These are phyloP conservation scores for Alaudala cheleensis DNA, from an alignment of 2,113 vertebrate species.

Conservation along the genomic window DNA sequence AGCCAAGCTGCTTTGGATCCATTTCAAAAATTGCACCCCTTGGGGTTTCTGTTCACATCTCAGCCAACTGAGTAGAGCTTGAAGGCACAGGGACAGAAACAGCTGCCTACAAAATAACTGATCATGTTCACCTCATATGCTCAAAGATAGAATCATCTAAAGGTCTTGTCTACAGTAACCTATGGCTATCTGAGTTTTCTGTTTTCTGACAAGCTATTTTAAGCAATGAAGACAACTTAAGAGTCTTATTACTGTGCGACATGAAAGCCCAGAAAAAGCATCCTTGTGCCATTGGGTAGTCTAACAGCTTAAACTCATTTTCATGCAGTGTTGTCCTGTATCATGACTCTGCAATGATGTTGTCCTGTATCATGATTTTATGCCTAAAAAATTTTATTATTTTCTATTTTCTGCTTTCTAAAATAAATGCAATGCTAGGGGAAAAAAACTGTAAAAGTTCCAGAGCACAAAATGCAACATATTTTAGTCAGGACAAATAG, in stretches of 20 bases:
- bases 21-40: conserved; percentile 36
- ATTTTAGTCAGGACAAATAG: background rate
- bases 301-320: background rate
- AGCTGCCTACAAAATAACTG: conserved; percentile 9
- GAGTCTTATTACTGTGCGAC: background rate
- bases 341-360: background rate
- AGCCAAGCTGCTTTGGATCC: conserved; percentile 29
- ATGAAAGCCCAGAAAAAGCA: background rate
- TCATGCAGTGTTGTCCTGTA: background rate
- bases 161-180: background rate
- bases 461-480: background rate
- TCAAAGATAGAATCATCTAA: background rate
- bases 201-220: background rate
- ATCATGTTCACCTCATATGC: background rate
- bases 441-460: background rate
- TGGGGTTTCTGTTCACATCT: conserved; percentile 31
- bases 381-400: background rate
- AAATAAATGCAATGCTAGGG: background rate
- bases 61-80: background rate
- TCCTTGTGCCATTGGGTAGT: background rate
- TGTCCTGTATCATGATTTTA: background rate
- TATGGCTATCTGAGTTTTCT: background rate
- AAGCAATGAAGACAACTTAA: background rate
- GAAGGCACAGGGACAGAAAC: conserved; percentile 6
- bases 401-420: background rate